These are phyloP conservation scores for Elgaria multicarinata DNA, from an alignment of 2,113 vertebrate species.

Conservation along the genomic window DNA sequence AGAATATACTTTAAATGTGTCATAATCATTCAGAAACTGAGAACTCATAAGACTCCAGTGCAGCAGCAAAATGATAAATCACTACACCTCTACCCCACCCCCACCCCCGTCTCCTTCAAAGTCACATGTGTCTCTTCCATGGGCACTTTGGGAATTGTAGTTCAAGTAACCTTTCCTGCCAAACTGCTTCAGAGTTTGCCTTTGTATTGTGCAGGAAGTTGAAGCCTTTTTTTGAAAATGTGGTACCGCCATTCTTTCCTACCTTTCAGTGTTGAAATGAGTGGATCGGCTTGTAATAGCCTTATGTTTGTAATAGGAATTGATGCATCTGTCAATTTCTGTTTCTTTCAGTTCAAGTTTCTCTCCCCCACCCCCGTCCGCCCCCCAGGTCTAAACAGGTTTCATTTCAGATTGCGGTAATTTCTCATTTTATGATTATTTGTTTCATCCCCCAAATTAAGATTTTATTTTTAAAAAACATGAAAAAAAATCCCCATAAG, in stretches of 20 bases:
- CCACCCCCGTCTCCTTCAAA: conserved; percentile 53
- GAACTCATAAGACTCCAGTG: conserved; percentile 69
- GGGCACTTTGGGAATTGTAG: conserved; percentile 73
- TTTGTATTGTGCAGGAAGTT: conserved; percentile 43
- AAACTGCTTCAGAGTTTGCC: conserved; percentile 56
- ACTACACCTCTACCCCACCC: conserved; percentile 52
- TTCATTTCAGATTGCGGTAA: no score
- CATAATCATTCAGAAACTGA: conserved; percentile 74
- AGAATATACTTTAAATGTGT: conserved; percentile 77
- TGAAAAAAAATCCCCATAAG: no score
- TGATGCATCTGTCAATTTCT: neutral
- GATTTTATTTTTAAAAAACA: no score
- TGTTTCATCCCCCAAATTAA: no score
- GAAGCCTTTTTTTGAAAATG: neutral
- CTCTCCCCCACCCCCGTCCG: no score
- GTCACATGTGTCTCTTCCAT: conserved; percentile 66
- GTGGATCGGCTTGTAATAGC: neutral
- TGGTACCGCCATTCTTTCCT: no score
- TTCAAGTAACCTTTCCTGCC: conserved; percentile 64
- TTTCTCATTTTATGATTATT: no score
- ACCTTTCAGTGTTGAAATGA: neutral
- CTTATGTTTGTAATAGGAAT: neutral
- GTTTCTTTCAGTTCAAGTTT: no score
- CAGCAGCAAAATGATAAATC: conserved; percentile 66
- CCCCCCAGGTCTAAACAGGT: no score